phyloP scores from a whole-genome alignment of 2,113 vertebrate genomes.

The Siniperca knerii region DNA sequence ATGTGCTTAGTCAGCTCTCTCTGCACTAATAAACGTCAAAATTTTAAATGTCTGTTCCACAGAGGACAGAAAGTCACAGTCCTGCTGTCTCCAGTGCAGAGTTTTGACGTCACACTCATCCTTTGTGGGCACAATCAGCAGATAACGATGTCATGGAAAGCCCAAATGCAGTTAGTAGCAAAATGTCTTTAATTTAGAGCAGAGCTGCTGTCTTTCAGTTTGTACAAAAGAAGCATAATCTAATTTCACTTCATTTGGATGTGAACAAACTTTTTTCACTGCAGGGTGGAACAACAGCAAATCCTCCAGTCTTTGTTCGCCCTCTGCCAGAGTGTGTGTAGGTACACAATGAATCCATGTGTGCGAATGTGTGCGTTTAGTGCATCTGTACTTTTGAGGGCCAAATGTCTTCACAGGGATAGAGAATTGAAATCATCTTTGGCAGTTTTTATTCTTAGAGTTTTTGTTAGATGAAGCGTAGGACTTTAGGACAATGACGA shows the following conservation, averaged over 20 bases:
- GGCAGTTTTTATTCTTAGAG: background rate
- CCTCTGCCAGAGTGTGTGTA: conserved; percentile 18
- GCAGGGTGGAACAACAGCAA: conserved; percentile 52
- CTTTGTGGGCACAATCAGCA: conserved; percentile 39
- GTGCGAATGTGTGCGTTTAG: background rate
- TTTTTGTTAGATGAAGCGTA: background rate
- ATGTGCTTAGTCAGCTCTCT: background rate
- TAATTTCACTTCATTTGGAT: conserved; percentile 56
- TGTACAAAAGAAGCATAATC: conserved; percentile 55
- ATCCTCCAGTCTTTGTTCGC: conserved; percentile 20
- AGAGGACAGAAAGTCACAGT: conserved; percentile 8
- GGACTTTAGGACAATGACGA: background rate
- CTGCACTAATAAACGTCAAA: background rate
- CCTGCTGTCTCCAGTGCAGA: conserved; percentile 2
- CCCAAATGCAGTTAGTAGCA: conserved; percentile 34
- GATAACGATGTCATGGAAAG: conserved; percentile 53
- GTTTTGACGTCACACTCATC: conserved; percentile 15
- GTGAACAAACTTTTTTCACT: conserved; percentile 58
- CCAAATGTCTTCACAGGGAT: conserved; percentile 6
- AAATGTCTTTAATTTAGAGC: conserved; percentile 61
- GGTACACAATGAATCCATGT: background rate
- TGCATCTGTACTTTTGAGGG: background rate
- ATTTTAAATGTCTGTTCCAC: background rate
- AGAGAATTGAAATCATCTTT: background rate
- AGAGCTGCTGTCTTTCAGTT: conserved; percentile 52